Conservation (phyloP, 2,888 invertebrate genomes). For the Heliconius cydno region DNA sequence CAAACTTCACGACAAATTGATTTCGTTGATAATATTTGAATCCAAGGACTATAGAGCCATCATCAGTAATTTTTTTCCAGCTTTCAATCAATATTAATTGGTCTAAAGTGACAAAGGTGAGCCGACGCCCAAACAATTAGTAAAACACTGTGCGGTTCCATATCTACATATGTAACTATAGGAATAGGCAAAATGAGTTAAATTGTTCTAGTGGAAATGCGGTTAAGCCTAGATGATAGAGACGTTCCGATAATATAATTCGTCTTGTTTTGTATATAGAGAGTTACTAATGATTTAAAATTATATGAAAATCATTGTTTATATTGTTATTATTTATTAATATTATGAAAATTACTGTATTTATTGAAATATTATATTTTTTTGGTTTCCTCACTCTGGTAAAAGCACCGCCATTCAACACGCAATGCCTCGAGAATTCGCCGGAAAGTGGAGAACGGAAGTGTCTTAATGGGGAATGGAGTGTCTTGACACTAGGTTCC, state of each 20-base stretch:
- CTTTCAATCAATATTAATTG: constrained; percentile 32
- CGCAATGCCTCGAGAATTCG: too few species aligned
- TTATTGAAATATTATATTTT: too few species aligned
- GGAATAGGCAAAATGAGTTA: constrained; percentile 5
- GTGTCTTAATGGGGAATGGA: too few species aligned
- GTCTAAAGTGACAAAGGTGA: constrained; percentile 26
- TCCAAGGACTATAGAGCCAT: constrained; percentile 15
- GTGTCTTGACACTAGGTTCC: too few species aligned
- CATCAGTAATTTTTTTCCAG: neutral
- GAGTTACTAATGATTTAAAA: too few species aligned
- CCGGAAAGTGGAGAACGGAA: too few species aligned
- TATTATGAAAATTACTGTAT: too few species aligned
- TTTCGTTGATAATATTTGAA: constrained; percentile 2
- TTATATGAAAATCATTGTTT: too few species aligned
- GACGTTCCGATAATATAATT: neutral
- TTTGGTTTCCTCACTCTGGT: too few species aligned
- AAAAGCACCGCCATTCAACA: too few species aligned
- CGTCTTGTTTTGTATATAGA: neutral
- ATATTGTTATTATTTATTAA: too few species aligned
- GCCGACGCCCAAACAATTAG: constrained; percentile 21
- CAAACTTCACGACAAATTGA: neutral
- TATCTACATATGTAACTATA: neutral
- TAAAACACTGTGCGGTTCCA: constrained; percentile 14
- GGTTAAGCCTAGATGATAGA: neutral
- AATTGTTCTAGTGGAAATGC: constrained; percentile 19